Evolutionary conservation across 2,888 invertebrate species (phyloP).

Genomic region (Cancer borealis): DNA sequence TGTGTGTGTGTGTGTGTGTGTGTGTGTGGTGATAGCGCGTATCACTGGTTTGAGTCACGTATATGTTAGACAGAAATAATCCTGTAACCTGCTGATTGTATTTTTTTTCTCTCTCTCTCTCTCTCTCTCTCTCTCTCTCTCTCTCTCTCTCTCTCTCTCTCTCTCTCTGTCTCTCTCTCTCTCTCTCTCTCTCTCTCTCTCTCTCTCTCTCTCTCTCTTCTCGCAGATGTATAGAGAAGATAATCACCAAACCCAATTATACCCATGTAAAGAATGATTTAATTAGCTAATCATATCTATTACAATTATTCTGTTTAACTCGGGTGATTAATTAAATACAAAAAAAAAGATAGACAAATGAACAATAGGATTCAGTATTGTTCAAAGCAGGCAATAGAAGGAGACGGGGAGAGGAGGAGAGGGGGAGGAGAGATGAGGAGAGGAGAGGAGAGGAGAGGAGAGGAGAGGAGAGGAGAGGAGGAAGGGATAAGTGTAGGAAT

Average conservation of each 20-base stretch:
- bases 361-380: background rate
- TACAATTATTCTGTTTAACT: background rate
- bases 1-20: background rate
- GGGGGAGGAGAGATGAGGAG: background rate
- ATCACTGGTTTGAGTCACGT: background rate
- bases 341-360: background rate
- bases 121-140: conserved; percentile 34
- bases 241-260: conserved; percentile 24
- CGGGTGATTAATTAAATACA: background rate
- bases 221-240: background rate
- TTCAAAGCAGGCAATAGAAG: background rate
- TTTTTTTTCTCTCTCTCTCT: background rate
- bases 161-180: background rate
- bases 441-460: background rate
- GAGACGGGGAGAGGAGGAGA: background rate
- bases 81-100: background rate
- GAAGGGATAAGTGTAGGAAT: background rate
- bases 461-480: background rate
- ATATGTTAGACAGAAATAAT: background rate
- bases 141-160: conserved; percentile 18
- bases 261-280: background rate
- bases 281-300: conserved; percentile 1
- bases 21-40: background rate
- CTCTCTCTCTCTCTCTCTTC: background rate
- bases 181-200: conserved; percentile 25